Evolutionary conservation across 2,113 vertebrate genomes (phyloP).

Genomic region (Pavo muticus): DNA sequence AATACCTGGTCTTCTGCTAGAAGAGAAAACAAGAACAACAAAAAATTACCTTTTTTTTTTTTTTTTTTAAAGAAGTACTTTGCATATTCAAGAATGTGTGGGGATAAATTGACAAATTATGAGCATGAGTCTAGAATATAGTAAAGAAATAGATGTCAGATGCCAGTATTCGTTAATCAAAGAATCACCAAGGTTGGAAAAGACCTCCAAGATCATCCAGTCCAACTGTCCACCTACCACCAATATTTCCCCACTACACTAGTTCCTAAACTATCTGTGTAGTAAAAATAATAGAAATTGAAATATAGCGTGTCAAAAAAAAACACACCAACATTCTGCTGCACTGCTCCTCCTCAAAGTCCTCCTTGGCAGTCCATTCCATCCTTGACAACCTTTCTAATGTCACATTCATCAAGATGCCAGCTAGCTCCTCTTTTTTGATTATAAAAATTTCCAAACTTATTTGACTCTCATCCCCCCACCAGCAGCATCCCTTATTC

Average conservation of each 20-base stretch:
- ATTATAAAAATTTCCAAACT: not conserved
- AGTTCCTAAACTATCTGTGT: not conserved
- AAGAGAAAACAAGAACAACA: constrained; percentile 11
- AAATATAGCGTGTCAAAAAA: rapidly evolving
- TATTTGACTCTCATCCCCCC: not conserved
- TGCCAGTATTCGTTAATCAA: not conserved
- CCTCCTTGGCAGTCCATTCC: not conserved
- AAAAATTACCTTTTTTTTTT: not conserved
- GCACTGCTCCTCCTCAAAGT: not conserved
- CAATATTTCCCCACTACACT: too few relatives aligned
- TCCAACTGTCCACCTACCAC: too few relatives aligned
- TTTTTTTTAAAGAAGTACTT: not conserved
- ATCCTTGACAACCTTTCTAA: not conserved
- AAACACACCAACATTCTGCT: not conserved
- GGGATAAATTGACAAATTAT: not conserved
- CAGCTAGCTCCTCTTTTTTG: not conserved
- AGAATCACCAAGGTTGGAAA: too few relatives aligned
- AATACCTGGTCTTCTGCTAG: constrained; percentile 93
- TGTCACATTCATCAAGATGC: not conserved
- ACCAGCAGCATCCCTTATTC: not conserved
- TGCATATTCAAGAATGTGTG: not conserved
- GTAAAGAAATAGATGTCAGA: not conserved
- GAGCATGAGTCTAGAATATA: not conserved
- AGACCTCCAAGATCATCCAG: too few relatives aligned
- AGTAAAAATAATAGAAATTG: not conserved